Base-by-base conservation (phyloP, 2,113 vertebrate genomes). In the Phalacrocorax brasilianus region DNA sequence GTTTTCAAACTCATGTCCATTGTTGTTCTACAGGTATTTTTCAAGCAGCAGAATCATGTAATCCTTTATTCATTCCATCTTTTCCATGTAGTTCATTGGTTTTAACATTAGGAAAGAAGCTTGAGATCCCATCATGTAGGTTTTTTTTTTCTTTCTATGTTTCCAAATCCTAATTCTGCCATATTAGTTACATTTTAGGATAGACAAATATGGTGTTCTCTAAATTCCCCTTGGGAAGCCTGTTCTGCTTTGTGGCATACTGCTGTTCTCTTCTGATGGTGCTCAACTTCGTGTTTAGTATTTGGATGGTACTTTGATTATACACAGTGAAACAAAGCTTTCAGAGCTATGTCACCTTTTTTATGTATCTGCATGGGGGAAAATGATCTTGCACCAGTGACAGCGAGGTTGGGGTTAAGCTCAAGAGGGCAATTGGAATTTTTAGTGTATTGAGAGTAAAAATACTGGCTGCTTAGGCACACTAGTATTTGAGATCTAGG, bases 11-110 rank as follows among this genome's bases (percentile, higher is more conserved):
- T 49, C 3, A 0, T 2, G 1, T 71, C 89, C 28, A 38, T 7
- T 75, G 52, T 45, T 81, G 26, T 75, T 58, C 19, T 62, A 50
- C 55, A 71, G 28, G 49, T 81, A 44, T 6, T 85, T 22, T 91
- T 75, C 19, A 30, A 63, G 11, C 8, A 44, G 44, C 9, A 1
- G 19, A 92, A 49, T 53, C 21, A 12, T 0, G 0, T 49, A 44
- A 70, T 92, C 35, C 14, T 49, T 70, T 50, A 15, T 10, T 79
- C 6, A 7, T 56, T 56, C 20, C 6, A 7, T 58, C 15, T 94
- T 83, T 88, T 66, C 62, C 6, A 1, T 50, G 32, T 12, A 53
- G 16, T 58, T 76, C 3, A 3, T 53, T 58, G 19, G 2, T 74
- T 88, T 94, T 73, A 80, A 66, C 11, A 21, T 77, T 61, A 53